Conservation (phyloP, 2,888 invertebrate species). For the Lysandra coridon region DNA sequence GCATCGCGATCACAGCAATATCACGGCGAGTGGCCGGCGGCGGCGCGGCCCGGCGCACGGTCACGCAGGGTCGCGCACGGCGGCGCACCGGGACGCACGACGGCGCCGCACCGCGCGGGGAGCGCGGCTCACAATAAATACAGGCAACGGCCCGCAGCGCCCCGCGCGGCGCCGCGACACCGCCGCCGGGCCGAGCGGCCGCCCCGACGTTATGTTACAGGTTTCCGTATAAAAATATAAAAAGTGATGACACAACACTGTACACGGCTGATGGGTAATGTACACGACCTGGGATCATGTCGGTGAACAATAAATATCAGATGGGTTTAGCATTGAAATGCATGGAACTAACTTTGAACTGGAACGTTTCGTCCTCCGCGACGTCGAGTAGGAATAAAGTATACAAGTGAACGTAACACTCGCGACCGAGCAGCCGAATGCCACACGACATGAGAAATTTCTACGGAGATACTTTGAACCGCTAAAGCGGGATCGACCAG, state of each 20-base stretch:
- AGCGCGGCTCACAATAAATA: slow-evolving; percentile 32
- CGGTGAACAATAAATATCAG: slow-evolving; percentile 20
- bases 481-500: background rate
- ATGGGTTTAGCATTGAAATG: slow-evolving; percentile 12
- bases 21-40: slow-evolving; percentile 34
- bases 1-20: slow-evolving; percentile 37
- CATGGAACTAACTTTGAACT: slow-evolving; percentile 22
- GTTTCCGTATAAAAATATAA: slow-evolving; percentile 29
- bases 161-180: slow-evolving; percentile 30
- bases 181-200: slow-evolving; percentile 15
- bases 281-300: slow-evolving; percentile 16
- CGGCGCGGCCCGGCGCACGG: slow-evolving; percentile 31
- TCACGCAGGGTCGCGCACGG: background rate
- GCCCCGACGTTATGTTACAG: background rate
- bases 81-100: slow-evolving; percentile 13
- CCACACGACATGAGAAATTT: background rate
- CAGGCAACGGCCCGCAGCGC: slow-evolving; percentile 32
- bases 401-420: background rate
- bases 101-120: slow-evolving; percentile 34
- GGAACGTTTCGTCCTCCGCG: slow-evolving; percentile 12
- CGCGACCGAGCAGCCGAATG: background rate
- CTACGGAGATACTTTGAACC: background rate
- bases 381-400: background rate
- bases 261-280: slow-evolving; percentile 29
- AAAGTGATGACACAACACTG: slow-evolving; percentile 21